These are phyloP conservation scores for Drosophila gunungcola DNA, from an alignment of 1,140 invertebrate genomes.

Conservation along the genomic window DNA sequence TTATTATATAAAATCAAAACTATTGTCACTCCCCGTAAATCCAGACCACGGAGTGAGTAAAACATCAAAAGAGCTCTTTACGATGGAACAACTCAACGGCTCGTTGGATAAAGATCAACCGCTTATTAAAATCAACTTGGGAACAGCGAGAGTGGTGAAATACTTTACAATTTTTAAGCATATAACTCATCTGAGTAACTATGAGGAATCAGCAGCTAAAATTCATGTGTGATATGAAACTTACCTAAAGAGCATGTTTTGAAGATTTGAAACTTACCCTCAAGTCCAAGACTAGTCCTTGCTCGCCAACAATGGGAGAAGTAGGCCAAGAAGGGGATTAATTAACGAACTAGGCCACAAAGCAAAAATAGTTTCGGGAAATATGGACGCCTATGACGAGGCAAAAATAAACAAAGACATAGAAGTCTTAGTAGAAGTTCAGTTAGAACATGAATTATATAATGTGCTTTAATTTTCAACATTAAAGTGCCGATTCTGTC, in stretches of 20 bases:
- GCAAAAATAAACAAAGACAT: no score
- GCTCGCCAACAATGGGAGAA: no score
- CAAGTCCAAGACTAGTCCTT: no score
- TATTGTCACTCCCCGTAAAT: background rate
- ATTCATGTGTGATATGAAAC: background rate
- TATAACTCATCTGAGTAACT: background rate
- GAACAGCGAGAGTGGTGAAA: background rate
- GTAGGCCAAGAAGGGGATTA: no score
- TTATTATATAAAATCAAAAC: background rate
- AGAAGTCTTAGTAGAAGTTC: no score
- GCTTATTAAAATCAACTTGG: background rate
- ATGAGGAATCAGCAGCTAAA: background rate
- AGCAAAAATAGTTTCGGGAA: no score
- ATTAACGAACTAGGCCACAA: no score
- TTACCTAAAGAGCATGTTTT: no score
- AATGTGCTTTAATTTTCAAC: background rate
- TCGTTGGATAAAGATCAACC: slow-evolving; percentile 3
- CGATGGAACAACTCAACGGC: background rate
- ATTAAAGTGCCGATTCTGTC: no score
- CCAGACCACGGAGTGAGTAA: background rate
- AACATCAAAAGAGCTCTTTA: no score
- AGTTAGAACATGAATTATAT: background rate
- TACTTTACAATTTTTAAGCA: background rate
- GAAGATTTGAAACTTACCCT: no score
- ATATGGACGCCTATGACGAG: no score